Evolutionary conservation across 2,797 vertebrate species (phyloP).

Genomic region (Diglossa cyanea): DNA sequence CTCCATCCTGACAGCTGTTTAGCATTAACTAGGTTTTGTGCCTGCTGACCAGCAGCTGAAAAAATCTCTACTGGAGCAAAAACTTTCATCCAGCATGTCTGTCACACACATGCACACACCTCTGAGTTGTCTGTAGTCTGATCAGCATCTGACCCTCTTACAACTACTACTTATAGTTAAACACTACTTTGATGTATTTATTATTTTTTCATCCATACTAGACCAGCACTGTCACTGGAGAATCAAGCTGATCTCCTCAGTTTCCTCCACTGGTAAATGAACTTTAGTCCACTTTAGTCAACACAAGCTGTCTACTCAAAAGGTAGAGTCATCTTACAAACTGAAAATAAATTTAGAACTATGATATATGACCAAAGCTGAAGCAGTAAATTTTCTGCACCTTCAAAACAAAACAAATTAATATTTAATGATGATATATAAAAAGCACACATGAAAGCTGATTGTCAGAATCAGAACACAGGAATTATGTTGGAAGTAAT

Average conservation of each 20-base stretch:
- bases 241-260: not conserved
- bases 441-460: not conserved
- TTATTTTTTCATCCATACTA: not conserved
- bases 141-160: not conserved
- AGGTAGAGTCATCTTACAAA: constrained; percentile 32
- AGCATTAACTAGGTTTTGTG: not conserved
- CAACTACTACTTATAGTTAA: not conserved
- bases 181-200: not conserved
- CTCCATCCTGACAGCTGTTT: not conserved
- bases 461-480: not conserved
- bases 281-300: constrained; percentile 26
- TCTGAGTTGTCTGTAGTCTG: not conserved
- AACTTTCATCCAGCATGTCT: not conserved
- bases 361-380: not conserved
- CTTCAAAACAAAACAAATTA: not conserved
- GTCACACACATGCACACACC: not conserved
- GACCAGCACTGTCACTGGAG: not conserved
- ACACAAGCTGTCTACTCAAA: not conserved
- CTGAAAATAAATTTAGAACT: constrained; percentile 19
- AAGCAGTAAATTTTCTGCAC: not conserved
- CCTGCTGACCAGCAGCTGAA: not conserved
- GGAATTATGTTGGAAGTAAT: not conserved
- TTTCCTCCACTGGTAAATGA: not conserved
- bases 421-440: not conserved
- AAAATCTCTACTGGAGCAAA: not conserved